Percentiles rank a stretch among this genome's conserved stretches.
phyloP scores from a whole-genome alignment of 2,113 vertebrate species.

The Jacana jacana region DNA sequence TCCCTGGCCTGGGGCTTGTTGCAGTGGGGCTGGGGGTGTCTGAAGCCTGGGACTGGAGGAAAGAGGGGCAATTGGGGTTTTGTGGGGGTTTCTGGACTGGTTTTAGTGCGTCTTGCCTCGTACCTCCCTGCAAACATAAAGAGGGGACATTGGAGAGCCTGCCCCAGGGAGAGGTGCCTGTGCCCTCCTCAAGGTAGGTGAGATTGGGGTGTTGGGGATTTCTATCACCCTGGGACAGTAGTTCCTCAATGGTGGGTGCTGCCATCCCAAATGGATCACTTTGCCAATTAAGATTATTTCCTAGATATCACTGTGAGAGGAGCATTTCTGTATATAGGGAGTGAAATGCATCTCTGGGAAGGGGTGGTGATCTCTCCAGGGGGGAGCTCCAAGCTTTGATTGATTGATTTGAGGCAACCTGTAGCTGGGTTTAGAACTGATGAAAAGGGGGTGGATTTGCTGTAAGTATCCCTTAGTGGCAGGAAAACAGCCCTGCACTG shows the following conservation, averaged over 20 bases:
- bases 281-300: not conserved
- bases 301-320: not conserved
- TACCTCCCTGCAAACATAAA: too few species aligned
- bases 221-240: too few species aligned
- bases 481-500: not conserved
- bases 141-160: not conserved
- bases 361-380: not conserved
- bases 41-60: not conserved
- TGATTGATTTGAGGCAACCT: not conserved
- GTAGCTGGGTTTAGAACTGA: not conserved
- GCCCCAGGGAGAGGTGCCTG: not conserved
- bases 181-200: not conserved
- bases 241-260: not conserved
- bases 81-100: rapidly evolving
- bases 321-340: not conserved
- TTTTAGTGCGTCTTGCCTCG: not conserved
- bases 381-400: not conserved
- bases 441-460: not conserved
- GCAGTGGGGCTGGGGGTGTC: rapidly evolving
- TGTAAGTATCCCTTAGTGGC: not conserved
- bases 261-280: not conserved
- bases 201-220: rapidly evolving
- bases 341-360: not conserved
- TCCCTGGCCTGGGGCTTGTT: too few species aligned
- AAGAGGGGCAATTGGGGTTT: rapidly evolving